A percentile compares a stretch with the other conserved stretches of the same genome.
Conservation (phyloP, 2,888 invertebrate genomes). For the Stenichneumon culpator region DNA sequence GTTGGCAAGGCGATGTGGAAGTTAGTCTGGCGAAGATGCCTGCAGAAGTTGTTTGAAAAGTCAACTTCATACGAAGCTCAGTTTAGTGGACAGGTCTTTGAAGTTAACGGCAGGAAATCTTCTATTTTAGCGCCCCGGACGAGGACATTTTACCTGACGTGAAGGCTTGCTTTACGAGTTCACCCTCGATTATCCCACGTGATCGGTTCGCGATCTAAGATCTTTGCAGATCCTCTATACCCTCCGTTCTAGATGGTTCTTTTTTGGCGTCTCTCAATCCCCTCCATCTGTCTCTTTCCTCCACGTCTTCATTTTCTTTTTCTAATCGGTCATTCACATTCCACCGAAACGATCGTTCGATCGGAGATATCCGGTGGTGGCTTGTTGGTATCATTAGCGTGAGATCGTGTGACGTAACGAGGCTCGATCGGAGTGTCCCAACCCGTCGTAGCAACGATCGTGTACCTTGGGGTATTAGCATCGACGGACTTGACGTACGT, state of each 20-base stretch:
- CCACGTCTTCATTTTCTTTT: slow-evolving; percentile 13
- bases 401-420: slow-evolving; percentile 84
- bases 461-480: slow-evolving; percentile 82
- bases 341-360: slow-evolving; percentile 77
- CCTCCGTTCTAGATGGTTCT: neutral
- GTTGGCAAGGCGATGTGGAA: neutral
- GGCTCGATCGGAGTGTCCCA: slow-evolving; percentile 79
- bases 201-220: slow-evolving; percentile 54
- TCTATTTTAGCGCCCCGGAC: neutral
- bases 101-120: neutral
- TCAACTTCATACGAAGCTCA: slow-evolving; percentile 7
- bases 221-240: neutral
- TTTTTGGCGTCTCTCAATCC: slow-evolving; percentile 12
- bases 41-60: neutral
- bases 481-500: slow-evolving; percentile 70
- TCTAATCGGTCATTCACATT: slow-evolving; percentile 72
- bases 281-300: slow-evolving; percentile 8
- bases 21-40: neutral
- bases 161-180: slow-evolving; percentile 25
- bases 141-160: slow-evolving; percentile 33
- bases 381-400: slow-evolving; percentile 83
- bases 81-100: neutral
- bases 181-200: slow-evolving; percentile 71
- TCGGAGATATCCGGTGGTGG: slow-evolving; percentile 80
- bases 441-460: slow-evolving; percentile 79